A percentile compares a stretch with the other conserved stretches of the same genome.
Evolutionary conservation across 2,113 vertebrate species (phyloP).

Genomic region (Ageneiosus marmoratus): DNA sequence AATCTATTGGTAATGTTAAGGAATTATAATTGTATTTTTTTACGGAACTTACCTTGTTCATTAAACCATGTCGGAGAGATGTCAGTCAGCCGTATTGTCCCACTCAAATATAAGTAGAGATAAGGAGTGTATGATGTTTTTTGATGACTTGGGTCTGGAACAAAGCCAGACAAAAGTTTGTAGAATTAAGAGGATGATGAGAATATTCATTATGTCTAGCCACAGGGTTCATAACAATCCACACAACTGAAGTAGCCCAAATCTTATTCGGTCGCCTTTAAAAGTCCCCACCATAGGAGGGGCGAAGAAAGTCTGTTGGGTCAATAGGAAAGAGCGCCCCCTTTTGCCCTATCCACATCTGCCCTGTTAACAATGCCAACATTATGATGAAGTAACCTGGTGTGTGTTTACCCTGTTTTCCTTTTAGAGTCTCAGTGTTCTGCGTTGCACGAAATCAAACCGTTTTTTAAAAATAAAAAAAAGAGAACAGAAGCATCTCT

Average conservation of each 20-base stretch:
- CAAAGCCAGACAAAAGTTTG: slow-evolving; percentile 30
- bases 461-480: slow-evolving; percentile 36
- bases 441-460: slow-evolving; percentile 45
- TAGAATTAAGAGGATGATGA: slow-evolving; percentile 32
- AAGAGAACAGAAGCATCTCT: slow-evolving; percentile 59
- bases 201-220: slow-evolving; percentile 28
- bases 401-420: slow-evolving; percentile 55
- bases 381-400: slow-evolving; percentile 41
- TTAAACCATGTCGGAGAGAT: slow-evolving; percentile 33
- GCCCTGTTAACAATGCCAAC: slow-evolving; percentile 26
- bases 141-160: slow-evolving; percentile 28
- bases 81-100: slow-evolving; percentile 31
- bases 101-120: slow-evolving; percentile 36
- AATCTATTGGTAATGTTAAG: slow-evolving; percentile 75
- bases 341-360: slow-evolving; percentile 50
- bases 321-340: slow-evolving; percentile 59
- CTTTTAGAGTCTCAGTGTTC: slow-evolving; percentile 43
- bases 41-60: slow-evolving; percentile 19
- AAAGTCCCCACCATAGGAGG: slow-evolving; percentile 51
- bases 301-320: slow-evolving; percentile 52
- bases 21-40: slow-evolving; percentile 73
- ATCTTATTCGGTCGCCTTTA: slow-evolving; percentile 2
- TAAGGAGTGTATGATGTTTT: slow-evolving; percentile 41
- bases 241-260: slow-evolving; percentile 2
- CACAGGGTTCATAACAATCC: slow-evolving; percentile 20